phyloP scores from a whole-genome alignment of 2,113 vertebrate genomes.

The Anoplopoma fimbria region DNA sequence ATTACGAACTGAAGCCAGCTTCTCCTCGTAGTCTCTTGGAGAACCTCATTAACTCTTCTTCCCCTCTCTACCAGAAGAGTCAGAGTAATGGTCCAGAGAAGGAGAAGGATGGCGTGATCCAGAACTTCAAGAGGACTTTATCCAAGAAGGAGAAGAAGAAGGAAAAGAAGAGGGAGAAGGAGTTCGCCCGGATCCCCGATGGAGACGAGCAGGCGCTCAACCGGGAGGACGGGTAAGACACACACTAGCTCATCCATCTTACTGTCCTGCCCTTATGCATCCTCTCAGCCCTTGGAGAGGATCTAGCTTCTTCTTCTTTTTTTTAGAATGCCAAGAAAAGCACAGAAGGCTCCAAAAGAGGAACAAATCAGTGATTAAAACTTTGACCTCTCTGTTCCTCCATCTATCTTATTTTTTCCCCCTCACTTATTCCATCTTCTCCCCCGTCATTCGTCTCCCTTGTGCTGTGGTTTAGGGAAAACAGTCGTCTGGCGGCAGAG shows the following conservation, averaged over 20 bases:
- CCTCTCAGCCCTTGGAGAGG: conserved; percentile 40
- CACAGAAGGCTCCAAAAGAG: conserved; percentile 3
- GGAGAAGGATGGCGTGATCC: conserved; percentile 97
- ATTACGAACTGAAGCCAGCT: background rate
- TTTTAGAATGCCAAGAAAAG: conserved; percentile 28
- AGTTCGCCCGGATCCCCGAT: conserved; percentile 88
- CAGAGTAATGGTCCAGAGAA: conserved; percentile 98
- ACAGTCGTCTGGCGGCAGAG: conserved; percentile 94
- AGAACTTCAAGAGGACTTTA: conserved; percentile 97
- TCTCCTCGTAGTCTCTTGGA: background rate
- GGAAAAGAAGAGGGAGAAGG: conserved; percentile 96
- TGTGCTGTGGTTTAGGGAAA: conserved; percentile 85
- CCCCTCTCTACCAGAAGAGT: conserved; percentile 84
- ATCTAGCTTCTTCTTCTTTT: background rate
- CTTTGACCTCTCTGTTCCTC: conserved; percentile 23
- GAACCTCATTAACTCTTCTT: background rate
- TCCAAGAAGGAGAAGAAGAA: conserved; percentile 99
- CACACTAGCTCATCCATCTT: conserved; percentile 42
- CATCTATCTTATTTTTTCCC: conserved; percentile 2
- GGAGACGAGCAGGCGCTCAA: conserved; percentile 87
- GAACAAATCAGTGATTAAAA: conserved; percentile 32
- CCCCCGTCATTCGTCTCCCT: background rate
- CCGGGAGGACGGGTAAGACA: conserved; percentile 89
- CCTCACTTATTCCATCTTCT: no score
- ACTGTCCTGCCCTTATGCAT: conserved; percentile 22